Conservation (phyloP, 2,113 vertebrate species). For the Budorcas taxicolor region DNA sequence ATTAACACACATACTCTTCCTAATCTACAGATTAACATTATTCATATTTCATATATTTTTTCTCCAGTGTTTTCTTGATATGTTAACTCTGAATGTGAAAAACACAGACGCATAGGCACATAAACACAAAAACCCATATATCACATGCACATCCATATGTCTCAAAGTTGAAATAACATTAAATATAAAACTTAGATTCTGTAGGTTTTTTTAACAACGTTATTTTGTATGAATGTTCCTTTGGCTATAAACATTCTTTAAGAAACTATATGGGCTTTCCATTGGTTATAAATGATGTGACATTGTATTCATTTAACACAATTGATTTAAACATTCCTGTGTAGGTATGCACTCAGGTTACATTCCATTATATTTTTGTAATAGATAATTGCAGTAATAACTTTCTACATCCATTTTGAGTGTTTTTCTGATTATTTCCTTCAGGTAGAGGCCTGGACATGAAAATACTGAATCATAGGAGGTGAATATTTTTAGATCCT, state of each 20-base stretch:
- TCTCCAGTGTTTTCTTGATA: not conserved
- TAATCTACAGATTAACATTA: not conserved
- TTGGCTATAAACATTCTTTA: not conserved
- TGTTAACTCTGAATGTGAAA: not conserved
- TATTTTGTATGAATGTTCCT: not conserved
- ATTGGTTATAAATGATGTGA: not conserved
- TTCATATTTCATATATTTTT: not conserved
- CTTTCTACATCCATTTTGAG: not conserved
- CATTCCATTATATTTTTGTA: not conserved
- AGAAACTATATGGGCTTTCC: not conserved
- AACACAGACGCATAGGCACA: not conserved
- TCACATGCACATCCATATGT: not conserved
- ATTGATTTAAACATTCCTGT: not conserved
- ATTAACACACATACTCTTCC: not conserved
- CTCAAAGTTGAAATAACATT: not conserved
- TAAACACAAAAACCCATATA: not conserved
- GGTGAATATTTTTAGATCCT: not conserved
- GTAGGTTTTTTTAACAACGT: not conserved
- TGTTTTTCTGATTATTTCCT: slow-evolving; percentile 7
- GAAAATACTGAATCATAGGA: not conserved
- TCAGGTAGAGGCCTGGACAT: not conserved
- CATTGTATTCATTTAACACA: not conserved
- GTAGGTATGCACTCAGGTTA: not conserved
- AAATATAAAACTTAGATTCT: not conserved
- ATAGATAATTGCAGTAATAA: not conserved